Conservation (phyloP, 2,797 vertebrate species). For the Ficedula albicollis region DNA sequence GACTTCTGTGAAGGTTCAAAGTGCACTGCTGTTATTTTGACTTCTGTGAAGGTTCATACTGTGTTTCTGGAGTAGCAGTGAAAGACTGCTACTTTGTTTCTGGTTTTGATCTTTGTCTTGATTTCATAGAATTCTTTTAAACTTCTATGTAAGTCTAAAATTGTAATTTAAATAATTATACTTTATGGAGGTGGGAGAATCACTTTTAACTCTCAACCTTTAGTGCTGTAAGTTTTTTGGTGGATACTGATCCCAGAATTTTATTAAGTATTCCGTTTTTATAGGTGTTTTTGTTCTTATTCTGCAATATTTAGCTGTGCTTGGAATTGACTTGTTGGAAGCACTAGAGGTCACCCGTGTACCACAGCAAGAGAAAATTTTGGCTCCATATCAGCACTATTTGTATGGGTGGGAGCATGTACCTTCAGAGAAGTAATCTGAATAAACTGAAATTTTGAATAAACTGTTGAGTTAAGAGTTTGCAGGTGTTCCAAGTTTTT, state of each 20-base stretch:
- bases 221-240: not conserved
- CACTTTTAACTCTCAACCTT: not conserved
- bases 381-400: not conserved
- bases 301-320: not conserved
- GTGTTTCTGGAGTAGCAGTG: not conserved
- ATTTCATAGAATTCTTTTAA: not conserved
- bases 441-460: not conserved
- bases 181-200: not conserved
- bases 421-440: not conserved
- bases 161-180: not conserved
- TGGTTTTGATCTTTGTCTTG: not conserved
- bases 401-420: not conserved
- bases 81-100: not conserved
- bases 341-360: constrained; percentile 61
- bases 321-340: not conserved
- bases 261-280: not conserved
- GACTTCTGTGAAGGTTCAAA: too few relatives aligned
- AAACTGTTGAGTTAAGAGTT: not conserved
- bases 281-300: not conserved
- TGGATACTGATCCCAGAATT: not conserved
- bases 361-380: constrained; percentile 13
- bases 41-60: not conserved
- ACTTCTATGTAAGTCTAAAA: not conserved
- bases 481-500: not conserved
- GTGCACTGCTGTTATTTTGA: not conserved